Percentiles rank a stretch among this genome's conserved stretches.
Evolutionary conservation across 2,113 vertebrate species (phyloP).

Genomic region (Steatornis caripensis): DNA sequence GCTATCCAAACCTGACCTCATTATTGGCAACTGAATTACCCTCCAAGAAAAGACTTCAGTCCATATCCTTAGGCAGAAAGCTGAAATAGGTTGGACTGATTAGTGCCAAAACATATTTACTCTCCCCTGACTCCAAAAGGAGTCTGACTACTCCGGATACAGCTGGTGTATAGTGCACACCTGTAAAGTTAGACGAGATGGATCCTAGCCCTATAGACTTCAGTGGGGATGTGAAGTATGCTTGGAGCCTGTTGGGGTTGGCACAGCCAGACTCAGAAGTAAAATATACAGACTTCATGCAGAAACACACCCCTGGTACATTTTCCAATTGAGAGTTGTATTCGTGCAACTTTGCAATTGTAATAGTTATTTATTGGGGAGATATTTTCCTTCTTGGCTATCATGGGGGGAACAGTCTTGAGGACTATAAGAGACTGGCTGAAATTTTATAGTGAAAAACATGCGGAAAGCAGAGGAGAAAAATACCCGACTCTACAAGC

Average conservation of each 20-base stretch:
- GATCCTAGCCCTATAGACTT: background rate
- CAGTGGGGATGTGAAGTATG: fast-evolving
- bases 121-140: background rate
- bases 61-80: background rate
- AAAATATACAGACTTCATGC: background rate
- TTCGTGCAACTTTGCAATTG: fast-evolving
- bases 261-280: background rate
- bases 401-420: background rate
- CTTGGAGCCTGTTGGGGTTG: background rate
- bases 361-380: background rate
- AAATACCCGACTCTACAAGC: background rate
- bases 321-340: background rate
- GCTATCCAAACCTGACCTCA: constrained; percentile 1
- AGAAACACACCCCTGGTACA: background rate
- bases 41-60: fast-evolving
- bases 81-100: background rate
- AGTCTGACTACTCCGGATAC: background rate
- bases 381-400: background rate
- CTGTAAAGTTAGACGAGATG: background rate
- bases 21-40: background rate
- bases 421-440: background rate
- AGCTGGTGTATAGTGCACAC: background rate
- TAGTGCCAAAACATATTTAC: constrained; percentile 1
- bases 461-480: background rate
- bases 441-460: background rate